phyloP scores from a whole-genome alignment of 2,888 invertebrate genomes.

The Trissolcus brochymenae region DNA sequence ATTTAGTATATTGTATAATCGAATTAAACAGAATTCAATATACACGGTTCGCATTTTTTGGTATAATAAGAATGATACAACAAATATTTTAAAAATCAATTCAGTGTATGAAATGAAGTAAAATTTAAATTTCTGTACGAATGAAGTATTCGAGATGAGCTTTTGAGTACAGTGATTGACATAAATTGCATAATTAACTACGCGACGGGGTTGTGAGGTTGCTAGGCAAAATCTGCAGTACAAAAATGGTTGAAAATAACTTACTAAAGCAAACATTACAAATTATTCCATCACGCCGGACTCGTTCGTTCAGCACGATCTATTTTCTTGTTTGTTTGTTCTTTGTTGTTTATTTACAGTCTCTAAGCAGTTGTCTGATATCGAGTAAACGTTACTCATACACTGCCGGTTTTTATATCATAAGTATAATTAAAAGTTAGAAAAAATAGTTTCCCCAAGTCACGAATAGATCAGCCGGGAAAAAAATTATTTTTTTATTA shows the following conservation, averaged over 20 bases:
- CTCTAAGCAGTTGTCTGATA: conserved; percentile 12
- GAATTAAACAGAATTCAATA: not conserved
- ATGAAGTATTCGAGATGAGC: conserved; percentile 4
- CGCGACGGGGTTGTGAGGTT: conserved; percentile 23
- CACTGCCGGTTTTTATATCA: conserved; percentile 40
- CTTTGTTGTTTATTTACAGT: conserved; percentile 39
- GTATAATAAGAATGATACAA: not conserved
- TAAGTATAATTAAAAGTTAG: conserved; percentile 39
- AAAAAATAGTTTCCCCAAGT: conserved; percentile 49
- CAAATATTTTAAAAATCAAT: not conserved
- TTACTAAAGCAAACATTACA: conserved; percentile 32
- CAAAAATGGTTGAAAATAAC: conserved; percentile 41
- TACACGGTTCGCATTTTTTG: not conserved
- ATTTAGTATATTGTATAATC: not conserved
- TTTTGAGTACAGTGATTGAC: not conserved
- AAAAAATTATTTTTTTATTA: not conserved
- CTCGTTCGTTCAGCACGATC: conserved; percentile 10
- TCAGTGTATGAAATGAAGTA: not conserved
- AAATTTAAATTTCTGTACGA: not conserved
- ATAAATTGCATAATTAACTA: conserved; percentile 64
- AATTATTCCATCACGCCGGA: conserved; percentile 13
- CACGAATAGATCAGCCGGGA: not conserved
- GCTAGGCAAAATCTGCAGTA: conserved; percentile 26
- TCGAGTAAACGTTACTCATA: conserved; percentile 19
- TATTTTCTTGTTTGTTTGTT: not conserved